Conservation (phyloP, 1,140 invertebrate species). For the Pseudomyrmex sp. region DNA sequence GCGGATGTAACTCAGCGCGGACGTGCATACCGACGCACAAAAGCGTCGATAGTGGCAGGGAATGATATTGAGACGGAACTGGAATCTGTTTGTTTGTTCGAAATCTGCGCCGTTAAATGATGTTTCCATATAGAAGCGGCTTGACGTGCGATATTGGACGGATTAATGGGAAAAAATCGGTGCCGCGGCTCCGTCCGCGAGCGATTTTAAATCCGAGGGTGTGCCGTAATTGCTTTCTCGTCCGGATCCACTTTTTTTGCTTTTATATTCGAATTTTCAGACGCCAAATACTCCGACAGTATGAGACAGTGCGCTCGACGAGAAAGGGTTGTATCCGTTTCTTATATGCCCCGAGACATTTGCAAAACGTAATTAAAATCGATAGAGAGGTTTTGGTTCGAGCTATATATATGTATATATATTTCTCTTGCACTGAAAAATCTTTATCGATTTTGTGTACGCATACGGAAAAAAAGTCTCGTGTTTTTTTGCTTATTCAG, state of each 20-base stretch:
- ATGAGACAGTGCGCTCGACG: background rate
- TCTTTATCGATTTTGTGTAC: slow-evolving; percentile 45
- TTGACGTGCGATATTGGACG: slow-evolving; percentile 43
- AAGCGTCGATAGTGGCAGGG: slow-evolving; percentile 10
- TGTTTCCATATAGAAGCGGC: slow-evolving; percentile 27
- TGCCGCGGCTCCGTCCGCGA: slow-evolving; percentile 8
- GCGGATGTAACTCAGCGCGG: slow-evolving; percentile 30
- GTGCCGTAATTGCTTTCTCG: slow-evolving; percentile 52
- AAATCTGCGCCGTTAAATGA: slow-evolving; percentile 55
- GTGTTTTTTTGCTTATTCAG: slow-evolving; percentile 17
- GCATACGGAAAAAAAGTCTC: background rate
- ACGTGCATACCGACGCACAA: slow-evolving; percentile 11
- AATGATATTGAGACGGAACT: slow-evolving; percentile 48
- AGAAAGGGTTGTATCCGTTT: background rate
- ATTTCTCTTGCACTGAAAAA: background rate
- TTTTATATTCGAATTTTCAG: slow-evolving; percentile 25
- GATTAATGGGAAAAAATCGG: slow-evolving; percentile 39
- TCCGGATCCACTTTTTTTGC: slow-evolving; percentile 32
- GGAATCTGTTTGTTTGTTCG: slow-evolving; percentile 52
- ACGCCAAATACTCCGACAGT: background rate
- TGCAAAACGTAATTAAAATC: slow-evolving; percentile 34
- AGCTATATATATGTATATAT: background rate
- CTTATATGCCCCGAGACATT: background rate
- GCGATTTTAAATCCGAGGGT: slow-evolving; percentile 38
- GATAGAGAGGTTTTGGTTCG: background rate